These are phyloP conservation scores for Heteromyza rotundicornis DNA, from an alignment of 2,888 invertebrate genomes.

Conservation along the genomic window DNA sequence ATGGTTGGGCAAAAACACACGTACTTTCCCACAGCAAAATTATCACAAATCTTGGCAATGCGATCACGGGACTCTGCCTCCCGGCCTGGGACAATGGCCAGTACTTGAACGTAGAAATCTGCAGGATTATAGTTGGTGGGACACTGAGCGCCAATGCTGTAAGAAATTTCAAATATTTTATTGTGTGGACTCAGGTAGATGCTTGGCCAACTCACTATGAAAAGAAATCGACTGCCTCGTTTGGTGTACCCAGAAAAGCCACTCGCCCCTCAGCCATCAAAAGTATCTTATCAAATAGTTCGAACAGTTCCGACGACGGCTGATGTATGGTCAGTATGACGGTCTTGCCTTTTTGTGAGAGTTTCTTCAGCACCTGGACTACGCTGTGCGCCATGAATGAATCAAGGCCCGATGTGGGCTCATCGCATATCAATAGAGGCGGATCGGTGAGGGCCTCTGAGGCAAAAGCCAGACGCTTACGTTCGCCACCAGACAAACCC, in stretches of 20 bases:
- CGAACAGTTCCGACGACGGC: conserved; percentile 89
- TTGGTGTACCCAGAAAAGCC: conserved; percentile 84
- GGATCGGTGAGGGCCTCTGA: conserved; percentile 97
- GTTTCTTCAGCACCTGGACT: conserved; percentile 77
- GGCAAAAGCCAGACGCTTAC: conserved; percentile 93
- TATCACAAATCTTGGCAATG: conserved; percentile 79
- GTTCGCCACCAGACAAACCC: conserved; percentile 96
- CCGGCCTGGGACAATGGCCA: conserved; percentile 84
- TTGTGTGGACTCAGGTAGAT: not conserved
- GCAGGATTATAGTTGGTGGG: conserved; percentile 93
- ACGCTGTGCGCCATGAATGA: conserved; percentile 97
- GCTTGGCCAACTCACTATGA: conserved; percentile 69
- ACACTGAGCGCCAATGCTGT: conserved; percentile 79
- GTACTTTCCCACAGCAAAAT: conserved; percentile 65
- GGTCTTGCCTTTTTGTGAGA: conserved; percentile 84
- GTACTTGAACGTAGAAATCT: conserved; percentile 88
- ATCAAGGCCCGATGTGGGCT: conserved; percentile 95
- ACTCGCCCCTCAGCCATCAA: conserved; percentile 91
- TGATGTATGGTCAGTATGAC: conserved; percentile 94
- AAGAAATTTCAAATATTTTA: conserved; percentile 33
- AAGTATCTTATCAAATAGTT: conserved; percentile 86
- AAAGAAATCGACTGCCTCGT: conserved; percentile 81
- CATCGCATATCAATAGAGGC: conserved; percentile 93
- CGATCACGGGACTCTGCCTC: conserved; percentile 81
- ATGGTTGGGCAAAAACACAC: conserved; percentile 1